These are phyloP conservation scores for Mixornis gularis DNA, from an alignment of 2,113 vertebrate species.

Conservation along the genomic window DNA sequence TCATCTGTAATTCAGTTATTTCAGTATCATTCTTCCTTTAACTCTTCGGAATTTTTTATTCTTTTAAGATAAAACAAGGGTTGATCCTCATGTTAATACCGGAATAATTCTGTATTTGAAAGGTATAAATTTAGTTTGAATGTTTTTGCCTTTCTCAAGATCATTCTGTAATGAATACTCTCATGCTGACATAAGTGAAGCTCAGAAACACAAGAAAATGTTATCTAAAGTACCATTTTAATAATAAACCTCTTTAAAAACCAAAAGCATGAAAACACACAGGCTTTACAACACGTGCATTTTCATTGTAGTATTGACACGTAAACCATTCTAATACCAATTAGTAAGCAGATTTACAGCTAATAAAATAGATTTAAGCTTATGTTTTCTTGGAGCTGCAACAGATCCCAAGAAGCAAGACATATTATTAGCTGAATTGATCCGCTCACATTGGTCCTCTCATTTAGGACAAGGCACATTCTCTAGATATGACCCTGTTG, in stretches of 20 bases:
- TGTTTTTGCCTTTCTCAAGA: background rate
- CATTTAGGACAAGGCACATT: background rate
- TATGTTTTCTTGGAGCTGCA: background rate
- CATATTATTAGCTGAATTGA: background rate
- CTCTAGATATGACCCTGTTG: background rate
- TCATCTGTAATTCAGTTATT: background rate
- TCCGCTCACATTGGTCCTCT: background rate
- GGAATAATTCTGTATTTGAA: background rate
- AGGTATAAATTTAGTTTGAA: background rate
- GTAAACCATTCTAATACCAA: background rate
- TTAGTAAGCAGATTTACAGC: constrained; percentile 35
- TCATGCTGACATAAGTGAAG: background rate
- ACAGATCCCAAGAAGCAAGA: constrained; percentile 11
- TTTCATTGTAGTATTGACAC: background rate
- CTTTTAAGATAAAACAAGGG: background rate
- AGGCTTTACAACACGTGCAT: background rate
- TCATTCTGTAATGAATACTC: background rate
- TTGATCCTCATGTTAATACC: background rate
- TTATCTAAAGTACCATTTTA: background rate
- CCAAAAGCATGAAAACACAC: background rate
- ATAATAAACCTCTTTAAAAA: background rate
- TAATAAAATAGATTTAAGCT: constrained; percentile 25
- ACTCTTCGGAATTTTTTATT: background rate
- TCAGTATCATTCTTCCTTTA: background rate
- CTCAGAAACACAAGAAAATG: background rate